Percentiles rank a stretch among this genome's conserved stretches.
phyloP scores from a whole-genome alignment of 2,797 vertebrate genomes.

The Pachyuromys duprasi region DNA sequence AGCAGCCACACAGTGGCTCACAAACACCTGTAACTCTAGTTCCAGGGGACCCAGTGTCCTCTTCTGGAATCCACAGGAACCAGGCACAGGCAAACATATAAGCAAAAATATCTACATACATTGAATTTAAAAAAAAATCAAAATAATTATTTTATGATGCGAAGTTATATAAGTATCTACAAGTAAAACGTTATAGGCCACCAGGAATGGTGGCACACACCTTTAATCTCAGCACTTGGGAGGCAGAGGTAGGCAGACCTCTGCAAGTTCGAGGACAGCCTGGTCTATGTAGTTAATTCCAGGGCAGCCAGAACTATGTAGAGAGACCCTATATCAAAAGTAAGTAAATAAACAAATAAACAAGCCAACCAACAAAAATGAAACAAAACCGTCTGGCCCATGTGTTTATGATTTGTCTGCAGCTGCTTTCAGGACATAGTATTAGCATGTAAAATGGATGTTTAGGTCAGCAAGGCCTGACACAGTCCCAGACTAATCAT shows the following conservation, averaged over 20 bases:
- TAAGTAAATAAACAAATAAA: too few species aligned
- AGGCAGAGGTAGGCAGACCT: neutral
- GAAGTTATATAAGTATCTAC: conserved; percentile 19
- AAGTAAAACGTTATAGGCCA: neutral
- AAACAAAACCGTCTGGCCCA: neutral
- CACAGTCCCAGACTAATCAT: neutral
- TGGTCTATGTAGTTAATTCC: neutral
- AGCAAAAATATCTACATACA: neutral
- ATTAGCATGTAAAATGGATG: neutral
- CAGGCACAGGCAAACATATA: neutral
- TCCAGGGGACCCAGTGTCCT: neutral
- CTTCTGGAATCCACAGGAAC: neutral
- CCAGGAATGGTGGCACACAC: neutral
- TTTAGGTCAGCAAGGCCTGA: neutral
- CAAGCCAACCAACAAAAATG: neutral
- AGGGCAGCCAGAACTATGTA: neutral
- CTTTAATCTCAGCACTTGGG: neutral
- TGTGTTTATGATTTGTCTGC: neutral
- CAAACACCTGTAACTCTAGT: neutral
- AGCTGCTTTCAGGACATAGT: neutral
- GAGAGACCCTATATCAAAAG: neutral
- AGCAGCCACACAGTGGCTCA: neutral
- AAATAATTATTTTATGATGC: neutral
- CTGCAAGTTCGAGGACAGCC: neutral
- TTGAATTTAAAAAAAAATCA: neutral